Evolutionary conservation across 2,888 invertebrate species (phyloP).

Genomic region (Ichneumoninae sp.): DNA sequence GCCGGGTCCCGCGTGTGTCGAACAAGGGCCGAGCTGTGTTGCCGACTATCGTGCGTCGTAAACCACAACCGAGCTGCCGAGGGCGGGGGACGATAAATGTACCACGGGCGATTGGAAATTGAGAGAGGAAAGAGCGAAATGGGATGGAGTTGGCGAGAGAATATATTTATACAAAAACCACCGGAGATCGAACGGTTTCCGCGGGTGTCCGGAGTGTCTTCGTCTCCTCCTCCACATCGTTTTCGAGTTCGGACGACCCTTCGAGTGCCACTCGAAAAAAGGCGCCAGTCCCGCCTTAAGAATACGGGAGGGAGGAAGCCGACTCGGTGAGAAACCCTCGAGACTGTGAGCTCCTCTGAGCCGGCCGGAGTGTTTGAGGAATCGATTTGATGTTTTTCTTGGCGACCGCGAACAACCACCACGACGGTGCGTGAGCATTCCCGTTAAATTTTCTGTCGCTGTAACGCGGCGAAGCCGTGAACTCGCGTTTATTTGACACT

Average conservation of each 20-base stretch:
- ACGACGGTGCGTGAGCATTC: constrained; percentile 55
- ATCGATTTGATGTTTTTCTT: constrained; percentile 67
- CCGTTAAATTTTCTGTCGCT: constrained; percentile 53
- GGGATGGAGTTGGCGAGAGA: constrained; percentile 1
- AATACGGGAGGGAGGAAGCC: constrained; percentile 18
- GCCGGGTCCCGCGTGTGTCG: neutral
- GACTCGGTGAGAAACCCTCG: constrained; percentile 27
- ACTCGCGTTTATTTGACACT: constrained; percentile 46
- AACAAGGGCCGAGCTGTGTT: constrained; percentile 21
- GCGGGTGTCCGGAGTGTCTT: neutral
- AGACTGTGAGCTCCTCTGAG: constrained; percentile 51
- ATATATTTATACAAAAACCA: constrained; percentile 8
- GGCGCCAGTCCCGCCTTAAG: constrained; percentile 16
- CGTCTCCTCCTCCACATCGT: neutral
- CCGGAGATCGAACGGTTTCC: constrained; percentile 5
- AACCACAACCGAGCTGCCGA: constrained; percentile 21
- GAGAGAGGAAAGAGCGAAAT: constrained; percentile 9
- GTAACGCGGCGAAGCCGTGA: constrained; percentile 36
- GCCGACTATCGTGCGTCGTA: constrained; percentile 15
- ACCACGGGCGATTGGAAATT: constrained; percentile 38
- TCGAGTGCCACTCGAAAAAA: constrained; percentile 32
- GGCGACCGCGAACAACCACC: constrained; percentile 38
- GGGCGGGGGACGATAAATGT: constrained; percentile 3
- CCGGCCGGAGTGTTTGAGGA: constrained; percentile 60
- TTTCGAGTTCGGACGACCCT: constrained; percentile 24